Evolutionary conservation across 53 echinoderm and acorn worm species (phyloP), one percentile per base, ranked within the genome.

Genomic region (Luidia sarsii): DNA sequence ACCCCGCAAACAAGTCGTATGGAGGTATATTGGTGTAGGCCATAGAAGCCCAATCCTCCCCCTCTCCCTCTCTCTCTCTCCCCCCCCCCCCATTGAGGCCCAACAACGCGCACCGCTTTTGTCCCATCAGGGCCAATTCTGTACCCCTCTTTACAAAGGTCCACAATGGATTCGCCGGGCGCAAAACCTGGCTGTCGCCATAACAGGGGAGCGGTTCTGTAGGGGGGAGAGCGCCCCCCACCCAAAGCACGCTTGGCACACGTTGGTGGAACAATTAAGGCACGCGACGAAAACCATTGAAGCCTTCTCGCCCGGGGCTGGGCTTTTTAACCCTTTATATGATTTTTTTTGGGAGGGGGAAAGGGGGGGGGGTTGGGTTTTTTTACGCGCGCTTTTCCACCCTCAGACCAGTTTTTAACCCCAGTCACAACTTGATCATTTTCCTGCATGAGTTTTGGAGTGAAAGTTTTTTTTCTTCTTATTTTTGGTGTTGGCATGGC

Each of bases 61-160:
- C 28, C 50, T 7, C 45, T 57, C 16, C 18, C 45, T 31, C 75
- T n/a, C 67, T 29, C 24, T 35, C 14, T 31, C 59, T 35, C 55
- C 28, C 50, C 8, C 45, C 41, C 16, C 18, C 45, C 34, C 75
- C 33, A 77, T 77, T 61, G 60, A 61, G 39, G 77, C 23, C 77
- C 60, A 77, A 77, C 77, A 60, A 77, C 61, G 77, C 77, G 77
- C 60, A 77, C 77, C 77, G 77, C 77, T 61, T 77, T 77, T 77
- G 77, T 77, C 46, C 36, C 41, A n/a, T 31, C 77, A 48, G 77
- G 77, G 61, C 60, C 77, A 55, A 60, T 77, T 75, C 46, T 60
- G 60, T 77, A 46, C 77, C 77, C 38, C 61, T 77, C 77, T 77
- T 77, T 77, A 25, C 77, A 77, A 75, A 68, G 38, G 60, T 48